Evolutionary conservation across 2,113 vertebrate genomes (phyloP), one percentile per base, ranked within the genome.

Genomic region (Austrofundulus limnaeus): DNA sequence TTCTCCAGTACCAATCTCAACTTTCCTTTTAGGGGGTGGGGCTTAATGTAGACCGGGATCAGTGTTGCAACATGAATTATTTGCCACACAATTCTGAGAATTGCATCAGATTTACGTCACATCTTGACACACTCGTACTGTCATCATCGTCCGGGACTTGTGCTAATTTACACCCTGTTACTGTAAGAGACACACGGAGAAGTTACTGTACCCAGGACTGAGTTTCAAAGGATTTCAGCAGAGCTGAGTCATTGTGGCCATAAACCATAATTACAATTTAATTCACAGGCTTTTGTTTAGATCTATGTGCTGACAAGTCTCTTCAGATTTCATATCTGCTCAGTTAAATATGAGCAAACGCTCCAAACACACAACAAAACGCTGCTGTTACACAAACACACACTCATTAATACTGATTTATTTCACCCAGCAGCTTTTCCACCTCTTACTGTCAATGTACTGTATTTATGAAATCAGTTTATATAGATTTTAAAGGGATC

Each of bases 21-120:
- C 80, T 81, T 80, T 83, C 78, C 81, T 72, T 72, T 42, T n/a
- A n/a, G n/a, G n/a, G 31, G 63, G 77, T 61, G 65, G 52, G 62
- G 77, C 81, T 57, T 68, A 46, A 79, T 66, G 51, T 70, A 48
- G 50, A 39, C 64, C 62, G 78, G 54, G 68, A 75, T 74, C 56
- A 20, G 56, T 63, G 60, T 66, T 74, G 61, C 65, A 63, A 68
- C 37, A 66, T 75, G 38, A 86, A 81, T 67, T 45, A 63, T 77
- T 82, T 11, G 72, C 67, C 65, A 80, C 66, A 84, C 6, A 21
- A 41, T 70, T 67, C 57, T 25, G 45, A 78, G 62, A 20, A 59
- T 81, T 84, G 78, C 82, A 57, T 83, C 76, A 77, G 68, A 55
- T 75, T 78, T 20, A 60, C 5, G 17, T 72, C 53, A 75, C 34